phyloP scores from a whole-genome alignment of 2,797 vertebrate species.

The Semotilus atromaculatus region DNA sequence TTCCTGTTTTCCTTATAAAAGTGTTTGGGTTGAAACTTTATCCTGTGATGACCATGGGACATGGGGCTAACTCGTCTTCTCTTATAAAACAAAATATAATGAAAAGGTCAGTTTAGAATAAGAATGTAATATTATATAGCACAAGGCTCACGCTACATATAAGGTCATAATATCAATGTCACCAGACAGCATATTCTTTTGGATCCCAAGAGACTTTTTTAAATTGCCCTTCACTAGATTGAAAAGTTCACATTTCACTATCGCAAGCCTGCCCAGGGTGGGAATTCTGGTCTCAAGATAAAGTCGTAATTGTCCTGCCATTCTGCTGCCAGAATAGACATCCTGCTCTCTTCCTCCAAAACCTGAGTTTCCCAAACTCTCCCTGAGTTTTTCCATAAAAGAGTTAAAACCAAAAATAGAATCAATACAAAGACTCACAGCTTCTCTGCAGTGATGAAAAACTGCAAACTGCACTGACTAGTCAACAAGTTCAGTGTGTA shows the following conservation, averaged over 20 bases:
- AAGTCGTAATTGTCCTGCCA: slow-evolving; percentile 29
- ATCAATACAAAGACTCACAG: neutral
- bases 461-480: neutral
- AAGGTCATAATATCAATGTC: slow-evolving; percentile 30
- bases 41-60: neutral
- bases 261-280: neutral
- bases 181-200: slow-evolving; percentile 28
- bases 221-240: slow-evolving; percentile 30
- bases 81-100: neutral
- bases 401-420: neutral
- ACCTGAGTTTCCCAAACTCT: neutral
- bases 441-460: neutral
- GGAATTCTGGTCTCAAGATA: slow-evolving; percentile 18
- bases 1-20: neutral
- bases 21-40: neutral
- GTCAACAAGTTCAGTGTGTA: neutral
- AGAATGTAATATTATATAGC: slow-evolving; percentile 9
- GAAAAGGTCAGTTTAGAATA: slow-evolving; percentile 38
- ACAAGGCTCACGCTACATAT: neutral
- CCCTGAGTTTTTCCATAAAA: neutral
- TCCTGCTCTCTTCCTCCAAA: slow-evolving; percentile 6
- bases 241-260: slow-evolving; percentile 30
- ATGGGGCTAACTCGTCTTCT: neutral
- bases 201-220: neutral
- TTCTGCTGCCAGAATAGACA: slow-evolving; percentile 1